These are phyloP conservation scores for Hymenochirus boettgeri DNA, from an alignment of 2,113 vertebrate species.

Conservation along the genomic window DNA sequence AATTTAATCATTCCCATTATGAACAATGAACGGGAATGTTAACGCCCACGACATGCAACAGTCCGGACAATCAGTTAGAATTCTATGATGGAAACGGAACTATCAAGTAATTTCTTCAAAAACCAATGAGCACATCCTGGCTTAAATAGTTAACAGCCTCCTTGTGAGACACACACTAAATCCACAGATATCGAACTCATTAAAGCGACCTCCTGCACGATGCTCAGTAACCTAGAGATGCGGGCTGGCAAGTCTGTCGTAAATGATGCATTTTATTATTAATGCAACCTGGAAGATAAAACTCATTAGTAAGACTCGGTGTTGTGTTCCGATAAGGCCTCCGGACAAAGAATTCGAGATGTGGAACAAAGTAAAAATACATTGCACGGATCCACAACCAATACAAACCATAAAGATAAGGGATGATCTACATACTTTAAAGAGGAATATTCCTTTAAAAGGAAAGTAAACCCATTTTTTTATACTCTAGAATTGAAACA, in stretches of 20 bases:
- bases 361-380: no score
- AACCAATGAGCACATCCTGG: constrained; percentile 12
- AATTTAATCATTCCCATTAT: neutral
- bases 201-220: constrained; percentile 25
- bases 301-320: constrained; percentile 3
- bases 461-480: no score
- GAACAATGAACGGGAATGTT: neutral
- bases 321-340: neutral
- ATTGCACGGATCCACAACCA: no score
- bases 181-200: constrained; percentile 19
- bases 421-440: no score
- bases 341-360: neutral
- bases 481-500: no score
- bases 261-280: constrained; percentile 29
- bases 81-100: neutral
- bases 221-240: constrained; percentile 14
- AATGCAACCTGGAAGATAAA: constrained; percentile 8
- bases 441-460: no score
- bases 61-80: neutral
- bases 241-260: neutral
- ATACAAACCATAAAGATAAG: no score
- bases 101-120: neutral
- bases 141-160: constrained; percentile 19
- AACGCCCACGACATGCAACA: neutral
- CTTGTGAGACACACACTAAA: constrained; percentile 18